Evolutionary conservation across 2,888 invertebrate genomes (phyloP).

Genomic region (Sipha maydis): DNA sequence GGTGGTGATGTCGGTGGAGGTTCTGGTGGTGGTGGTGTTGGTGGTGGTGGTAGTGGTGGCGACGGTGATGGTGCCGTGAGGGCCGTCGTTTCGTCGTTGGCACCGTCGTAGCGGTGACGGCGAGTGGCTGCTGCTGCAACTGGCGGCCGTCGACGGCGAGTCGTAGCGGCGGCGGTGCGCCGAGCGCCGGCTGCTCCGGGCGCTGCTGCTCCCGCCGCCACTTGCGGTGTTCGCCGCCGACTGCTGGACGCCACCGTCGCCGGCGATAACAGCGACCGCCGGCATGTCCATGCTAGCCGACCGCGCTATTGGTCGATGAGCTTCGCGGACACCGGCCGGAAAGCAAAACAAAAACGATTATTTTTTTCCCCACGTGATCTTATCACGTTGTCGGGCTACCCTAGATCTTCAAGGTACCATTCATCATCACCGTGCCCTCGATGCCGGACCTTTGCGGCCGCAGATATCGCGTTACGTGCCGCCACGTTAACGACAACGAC

Average conservation of each 20-base stretch:
- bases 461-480: too few relatives aligned
- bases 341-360: not conserved
- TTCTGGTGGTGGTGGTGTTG: conserved; percentile 23
- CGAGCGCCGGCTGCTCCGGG: conserved; percentile 42
- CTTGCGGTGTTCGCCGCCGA: conserved; percentile 10
- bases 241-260: conserved; percentile 69
- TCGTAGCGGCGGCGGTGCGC: conserved; percentile 9
- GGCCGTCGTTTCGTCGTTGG: not conserved
- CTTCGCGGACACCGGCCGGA: not conserved
- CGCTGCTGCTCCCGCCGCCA: conserved; percentile 28
- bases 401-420: too few relatives aligned
- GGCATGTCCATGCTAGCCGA: conserved; percentile 90
- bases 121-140: conserved; percentile 21
- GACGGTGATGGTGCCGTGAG: too few relatives aligned
- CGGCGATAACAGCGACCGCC: conserved; percentile 71
- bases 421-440: too few relatives aligned
- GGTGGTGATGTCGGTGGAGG: conserved; percentile 64
- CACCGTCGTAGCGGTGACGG: conserved; percentile 15
- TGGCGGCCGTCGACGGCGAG: conserved; percentile 19
- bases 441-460: too few relatives aligned
- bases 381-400: too few relatives aligned
- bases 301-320: conserved; percentile 86
- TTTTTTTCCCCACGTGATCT: too few relatives aligned
- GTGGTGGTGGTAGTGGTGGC: too few relatives aligned
- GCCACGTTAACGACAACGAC: too few relatives aligned